phyloP scores from a whole-genome alignment of 92 coral and sea anemone genomes.

The Scolanthus callimorphus region DNA sequence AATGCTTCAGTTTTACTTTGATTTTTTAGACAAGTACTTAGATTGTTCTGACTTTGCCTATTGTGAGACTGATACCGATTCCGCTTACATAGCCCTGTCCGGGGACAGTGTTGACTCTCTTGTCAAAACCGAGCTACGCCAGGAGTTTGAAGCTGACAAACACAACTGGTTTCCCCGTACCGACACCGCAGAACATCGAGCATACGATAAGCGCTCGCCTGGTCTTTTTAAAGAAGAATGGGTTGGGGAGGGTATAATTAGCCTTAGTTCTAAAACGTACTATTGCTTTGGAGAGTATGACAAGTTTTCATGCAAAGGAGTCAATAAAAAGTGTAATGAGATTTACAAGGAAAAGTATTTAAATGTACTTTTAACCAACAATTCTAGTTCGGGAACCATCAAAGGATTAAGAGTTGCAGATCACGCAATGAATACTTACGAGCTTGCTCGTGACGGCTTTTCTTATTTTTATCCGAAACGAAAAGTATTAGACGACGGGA shows the following conservation, averaged over 20 bases:
- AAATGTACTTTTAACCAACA: constrained; percentile 18
- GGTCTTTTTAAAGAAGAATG: constrained; percentile 41
- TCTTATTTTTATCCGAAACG: no score
- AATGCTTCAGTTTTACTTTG: no score
- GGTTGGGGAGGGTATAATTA: constrained; percentile 21
- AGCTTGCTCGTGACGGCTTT: no score
- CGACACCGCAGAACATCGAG: constrained; percentile 21
- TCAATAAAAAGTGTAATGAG: constrained; percentile 20
- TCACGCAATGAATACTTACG: constrained; percentile 9
- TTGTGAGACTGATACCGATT: no score
- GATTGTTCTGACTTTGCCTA: no score
- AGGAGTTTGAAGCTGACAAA: no score
- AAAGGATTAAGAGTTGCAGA: constrained; percentile 19
- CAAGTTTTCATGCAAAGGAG: constrained; percentile 40
- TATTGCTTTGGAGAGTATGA: constrained; percentile 30
- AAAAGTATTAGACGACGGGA: constrained; percentile 15
- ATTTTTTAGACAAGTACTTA: no score
- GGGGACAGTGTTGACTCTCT: constrained; percentile 6
- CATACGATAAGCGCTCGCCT: constrained; percentile 22
- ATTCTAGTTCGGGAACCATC: constrained; percentile 8
- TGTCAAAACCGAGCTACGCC: no score
- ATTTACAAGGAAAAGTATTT: constrained; percentile 41
- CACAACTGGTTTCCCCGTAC: no score
- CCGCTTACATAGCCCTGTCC: constrained; percentile 4
- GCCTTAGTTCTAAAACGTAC: constrained; percentile 16